Evolutionary conservation across 2,113 vertebrate species (phyloP), one percentile per base, ranked within the genome.

Genomic region (Dasyornis broadbenti): DNA sequence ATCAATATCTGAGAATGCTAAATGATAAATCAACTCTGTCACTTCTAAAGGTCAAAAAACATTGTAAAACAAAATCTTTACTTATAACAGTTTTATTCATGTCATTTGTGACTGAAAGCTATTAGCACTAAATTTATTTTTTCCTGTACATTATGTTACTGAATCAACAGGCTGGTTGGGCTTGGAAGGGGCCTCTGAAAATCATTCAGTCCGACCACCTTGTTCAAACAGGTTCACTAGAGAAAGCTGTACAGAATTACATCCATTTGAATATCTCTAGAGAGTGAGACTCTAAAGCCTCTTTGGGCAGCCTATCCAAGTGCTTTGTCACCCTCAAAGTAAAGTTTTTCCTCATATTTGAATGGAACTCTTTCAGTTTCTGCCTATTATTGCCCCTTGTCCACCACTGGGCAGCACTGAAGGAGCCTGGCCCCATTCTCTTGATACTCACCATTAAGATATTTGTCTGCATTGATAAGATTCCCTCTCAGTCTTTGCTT

Each of bases 201-300:
- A 28, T 9, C 18, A 53, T 10, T 31, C 31, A 37, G 13, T 60
- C 22, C 5, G 3, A 44, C 6, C 8, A 10, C 13, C 5, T 16
- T 61, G 28, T 19, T 61, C 28, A 19, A 27, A 53, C 18, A 78
- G 39, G 8, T 15, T 65, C 31, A 15, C 27, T 45, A 13, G n/a
- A 45, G 15, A 37, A 23, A 4, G 10, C 33, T 61, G 39, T 13
- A 28, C 39, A 28, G 14, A 52, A 33, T 44, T 0, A 0, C 27
- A 45, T 45, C 15, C 23, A 12, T 60, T 31, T 78, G 13, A 47
- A 16, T 87, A 30, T 40, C n/a, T 54, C 35, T 10, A 26, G 40
- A 54, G 19, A 61, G 16, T 6, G 10, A n/a, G 19, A 28, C 7
- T n/a, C 49, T n/a, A 73, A 53, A 64, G 13, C 20, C 13, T 40